These are phyloP conservation scores for Agrypnia vestita DNA, from an alignment of 1,140 invertebrate species.

Conservation along the genomic window DNA sequence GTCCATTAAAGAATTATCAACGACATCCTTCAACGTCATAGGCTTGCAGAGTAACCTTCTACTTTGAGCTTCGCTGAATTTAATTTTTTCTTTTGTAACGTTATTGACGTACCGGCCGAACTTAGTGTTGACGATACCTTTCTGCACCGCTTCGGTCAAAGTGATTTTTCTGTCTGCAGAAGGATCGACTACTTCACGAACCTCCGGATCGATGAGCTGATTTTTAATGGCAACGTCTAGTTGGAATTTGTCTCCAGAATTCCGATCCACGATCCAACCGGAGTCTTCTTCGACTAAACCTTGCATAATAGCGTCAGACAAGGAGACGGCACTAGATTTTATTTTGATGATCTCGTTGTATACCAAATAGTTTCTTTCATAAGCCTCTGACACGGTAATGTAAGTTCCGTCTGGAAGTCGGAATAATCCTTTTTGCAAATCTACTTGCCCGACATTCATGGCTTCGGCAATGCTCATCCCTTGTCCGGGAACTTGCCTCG, in stretches of 20 bases:
- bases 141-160: slow-evolving; percentile 83
- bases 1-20: slow-evolving; percentile 86
- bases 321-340: slow-evolving; percentile 81
- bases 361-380: slow-evolving; percentile 82
- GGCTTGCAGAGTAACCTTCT: slow-evolving; percentile 89
- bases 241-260: slow-evolving; percentile 85
- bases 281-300: slow-evolving; percentile 83
- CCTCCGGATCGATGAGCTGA: slow-evolving; percentile 82
- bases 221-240: slow-evolving; percentile 86
- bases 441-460: slow-evolving; percentile 84
- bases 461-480: slow-evolving; percentile 83
- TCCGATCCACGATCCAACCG: slow-evolving; percentile 87
- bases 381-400: slow-evolving; percentile 86
- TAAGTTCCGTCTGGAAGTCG: slow-evolving; percentile 78
- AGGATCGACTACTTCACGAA: slow-evolving; percentile 88
- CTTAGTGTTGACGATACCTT: slow-evolving; percentile 85
- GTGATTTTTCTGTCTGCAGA: slow-evolving; percentile 86
- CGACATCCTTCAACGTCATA: slow-evolving; percentile 90
- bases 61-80: slow-evolving; percentile 85
- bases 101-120: slow-evolving; percentile 85
- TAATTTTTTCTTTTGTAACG: slow-evolving; percentile 81
- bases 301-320: slow-evolving; percentile 87
- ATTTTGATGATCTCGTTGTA: slow-evolving; percentile 83
- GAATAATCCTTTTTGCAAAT: slow-evolving; percentile 84
- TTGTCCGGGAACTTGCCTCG: slow-evolving; percentile 71